A percentile compares a stretch with the other conserved stretches of the same genome.
These are phyloP conservation scores for Formicarius rufipectus DNA, from an alignment of 2,113 vertebrate species.

Conservation along the genomic window DNA sequence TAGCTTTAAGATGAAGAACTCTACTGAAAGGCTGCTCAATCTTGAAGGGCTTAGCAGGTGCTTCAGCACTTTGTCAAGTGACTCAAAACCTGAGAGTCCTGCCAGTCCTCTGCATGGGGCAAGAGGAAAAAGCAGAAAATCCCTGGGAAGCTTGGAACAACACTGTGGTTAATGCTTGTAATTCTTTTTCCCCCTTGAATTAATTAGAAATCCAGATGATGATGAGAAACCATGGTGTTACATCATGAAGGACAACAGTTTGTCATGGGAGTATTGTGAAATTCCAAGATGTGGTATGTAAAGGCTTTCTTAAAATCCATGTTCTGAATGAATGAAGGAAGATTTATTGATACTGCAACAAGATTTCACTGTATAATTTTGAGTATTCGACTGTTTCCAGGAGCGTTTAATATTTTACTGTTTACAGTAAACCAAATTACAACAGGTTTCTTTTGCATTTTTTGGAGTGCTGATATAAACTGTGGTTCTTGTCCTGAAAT, in stretches of 20 bases:
- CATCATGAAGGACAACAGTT: constrained; percentile 73
- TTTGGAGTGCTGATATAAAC: background rate
- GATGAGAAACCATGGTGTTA: constrained; percentile 93
- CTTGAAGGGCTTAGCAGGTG: background rate
- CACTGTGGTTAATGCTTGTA: background rate
- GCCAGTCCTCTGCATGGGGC: background rate
- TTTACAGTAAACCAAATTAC: background rate
- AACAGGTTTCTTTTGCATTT: background rate
- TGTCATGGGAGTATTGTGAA: constrained; percentile 91
- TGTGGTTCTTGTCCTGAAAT: background rate
- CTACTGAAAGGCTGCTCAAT: background rate
- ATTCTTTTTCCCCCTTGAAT: background rate
- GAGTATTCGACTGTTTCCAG: background rate
- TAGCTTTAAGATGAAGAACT: background rate
- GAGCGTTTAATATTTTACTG: background rate
- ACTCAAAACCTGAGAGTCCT: background rate
- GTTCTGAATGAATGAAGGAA: background rate
- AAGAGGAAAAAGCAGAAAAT: background rate
- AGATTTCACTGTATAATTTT: background rate
- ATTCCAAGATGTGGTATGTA: constrained; percentile 78
- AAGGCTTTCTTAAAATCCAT: background rate
- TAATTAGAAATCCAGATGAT: constrained; percentile 86
- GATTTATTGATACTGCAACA: background rate
- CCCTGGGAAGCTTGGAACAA: background rate
- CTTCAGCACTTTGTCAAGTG: background rate